Conservation (phyloP, 2,797 vertebrate genomes). For the Gadopsis bispinosus region DNA sequence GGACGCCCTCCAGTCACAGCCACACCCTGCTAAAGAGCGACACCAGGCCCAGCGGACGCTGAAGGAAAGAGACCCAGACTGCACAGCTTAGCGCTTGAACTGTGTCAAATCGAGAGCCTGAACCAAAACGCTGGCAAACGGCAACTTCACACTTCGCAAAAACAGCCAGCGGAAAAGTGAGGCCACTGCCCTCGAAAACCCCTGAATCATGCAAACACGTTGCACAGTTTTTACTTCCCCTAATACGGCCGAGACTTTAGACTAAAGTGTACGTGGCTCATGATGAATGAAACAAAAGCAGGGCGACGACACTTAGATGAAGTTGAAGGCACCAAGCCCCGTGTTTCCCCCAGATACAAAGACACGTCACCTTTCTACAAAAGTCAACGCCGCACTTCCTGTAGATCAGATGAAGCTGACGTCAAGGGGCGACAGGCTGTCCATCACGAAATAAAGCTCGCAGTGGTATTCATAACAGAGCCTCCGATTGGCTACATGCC, state of each 20-base stretch:
- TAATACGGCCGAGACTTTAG: constrained; percentile 52
- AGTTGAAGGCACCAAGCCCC: not conserved
- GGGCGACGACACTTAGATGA: too few species aligned
- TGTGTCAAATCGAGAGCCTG: constrained; percentile 5
- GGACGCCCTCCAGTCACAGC: constrained; percentile 59
- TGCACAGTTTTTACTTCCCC: constrained; percentile 38
- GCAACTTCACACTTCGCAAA: constrained; percentile 36
- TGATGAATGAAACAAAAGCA: constrained; percentile 1
- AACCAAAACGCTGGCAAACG: constrained; percentile 28
- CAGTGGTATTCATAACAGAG: not conserved
- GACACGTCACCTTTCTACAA: constrained; percentile 12
- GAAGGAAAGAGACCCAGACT: constrained; percentile 5
- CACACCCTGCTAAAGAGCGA: constrained; percentile 37
- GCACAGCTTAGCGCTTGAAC: not conserved
- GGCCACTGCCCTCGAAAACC: constrained; percentile 23
- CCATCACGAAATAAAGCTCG: not conserved
- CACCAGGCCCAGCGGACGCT: constrained; percentile 18
- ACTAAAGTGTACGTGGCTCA: constrained; percentile 11
- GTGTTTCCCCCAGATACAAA: constrained; percentile 60
- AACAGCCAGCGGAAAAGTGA: constrained; percentile 21
- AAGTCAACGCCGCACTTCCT: not conserved
- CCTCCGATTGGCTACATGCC: not conserved
- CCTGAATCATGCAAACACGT: constrained; percentile 44
- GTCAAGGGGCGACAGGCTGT: not conserved
- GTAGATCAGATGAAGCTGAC: not conserved